Evolutionary conservation across 1,140 invertebrate species (phyloP).

Genomic region (Anastrepha ludens): DNA sequence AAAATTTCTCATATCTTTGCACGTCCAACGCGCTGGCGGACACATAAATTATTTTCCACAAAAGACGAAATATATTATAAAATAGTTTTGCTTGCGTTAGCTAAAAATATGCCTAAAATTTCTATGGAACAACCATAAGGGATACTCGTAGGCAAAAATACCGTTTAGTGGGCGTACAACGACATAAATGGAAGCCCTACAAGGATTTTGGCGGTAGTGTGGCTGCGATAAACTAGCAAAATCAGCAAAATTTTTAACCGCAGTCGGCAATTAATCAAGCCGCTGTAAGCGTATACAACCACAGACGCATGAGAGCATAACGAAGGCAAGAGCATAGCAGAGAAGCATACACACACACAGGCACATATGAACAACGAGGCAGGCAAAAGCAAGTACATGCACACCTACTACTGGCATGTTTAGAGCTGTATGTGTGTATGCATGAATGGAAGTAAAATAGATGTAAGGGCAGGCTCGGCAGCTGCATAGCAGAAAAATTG

Average conservation of each 20-base stretch:
- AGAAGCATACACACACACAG: neutral
- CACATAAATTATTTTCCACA: constrained; percentile 41
- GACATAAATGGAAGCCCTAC: neutral
- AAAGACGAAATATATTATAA: constrained; percentile 35
- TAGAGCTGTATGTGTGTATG: neutral
- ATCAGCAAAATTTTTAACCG: constrained; percentile 48
- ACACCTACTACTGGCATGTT: neutral
- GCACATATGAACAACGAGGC: neutral
- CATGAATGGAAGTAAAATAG: neutral
- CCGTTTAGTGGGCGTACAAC: constrained; percentile 9
- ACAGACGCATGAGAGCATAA: neutral
- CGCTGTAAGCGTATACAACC: constrained; percentile 24
- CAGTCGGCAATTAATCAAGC: constrained; percentile 49
- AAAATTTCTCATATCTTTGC: constrained; percentile 41
- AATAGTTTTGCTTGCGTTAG: constrained; percentile 50
- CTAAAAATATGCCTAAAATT: constrained; percentile 49
- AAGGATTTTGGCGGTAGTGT: neutral
- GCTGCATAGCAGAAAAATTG: neutral
- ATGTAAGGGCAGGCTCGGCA: neutral
- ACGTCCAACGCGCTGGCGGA: constrained; percentile 23
- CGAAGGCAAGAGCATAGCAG: neutral
- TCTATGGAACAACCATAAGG: neutral
- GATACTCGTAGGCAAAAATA: neutral
- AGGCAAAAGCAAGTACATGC: neutral
- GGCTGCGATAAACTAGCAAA: constrained; percentile 25